Evolutionary conservation across 2,888 invertebrate genomes (phyloP).

Genomic region (Polyploca ridens): DNA sequence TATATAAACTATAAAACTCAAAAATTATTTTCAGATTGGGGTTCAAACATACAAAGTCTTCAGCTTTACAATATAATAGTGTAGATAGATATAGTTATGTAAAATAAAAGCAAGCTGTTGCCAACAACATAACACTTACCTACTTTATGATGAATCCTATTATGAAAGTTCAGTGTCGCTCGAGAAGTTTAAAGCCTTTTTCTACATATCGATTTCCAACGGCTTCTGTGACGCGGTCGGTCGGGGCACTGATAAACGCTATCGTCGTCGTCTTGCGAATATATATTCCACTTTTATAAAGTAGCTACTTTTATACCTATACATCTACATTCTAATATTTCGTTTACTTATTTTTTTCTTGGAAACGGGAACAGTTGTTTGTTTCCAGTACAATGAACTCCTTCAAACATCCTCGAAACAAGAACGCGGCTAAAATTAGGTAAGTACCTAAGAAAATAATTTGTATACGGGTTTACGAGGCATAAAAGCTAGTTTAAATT

Average conservation of each 20-base stretch:
- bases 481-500: too few species aligned
- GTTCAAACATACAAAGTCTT: too few species aligned
- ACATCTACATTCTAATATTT: not conserved
- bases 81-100: not conserved
- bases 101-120: not conserved
- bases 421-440: not conserved
- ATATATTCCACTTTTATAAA: slow-evolving; percentile 7
- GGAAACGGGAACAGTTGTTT: slow-evolving; percentile 1
- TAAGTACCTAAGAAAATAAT: too few species aligned
- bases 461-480: not conserved
- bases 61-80: too few species aligned
- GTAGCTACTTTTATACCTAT: not conserved
- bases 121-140: not conserved
- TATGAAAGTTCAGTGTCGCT: slow-evolving; percentile 1
- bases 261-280: slow-evolving; percentile 2
- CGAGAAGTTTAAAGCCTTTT: slow-evolving; percentile 9
- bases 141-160: slow-evolving; percentile 2
- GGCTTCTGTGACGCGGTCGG: slow-evolving; percentile 2
- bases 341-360: not conserved
- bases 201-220: not conserved
- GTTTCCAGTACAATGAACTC: slow-evolving; percentile 9
- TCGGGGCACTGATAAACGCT: not conserved
- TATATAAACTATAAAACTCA: too few species aligned
- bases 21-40: too few species aligned
- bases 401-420: not conserved